These are phyloP conservation scores for Metellina segmentata DNA, from an alignment of 2,888 invertebrate species.

Conservation along the genomic window DNA sequence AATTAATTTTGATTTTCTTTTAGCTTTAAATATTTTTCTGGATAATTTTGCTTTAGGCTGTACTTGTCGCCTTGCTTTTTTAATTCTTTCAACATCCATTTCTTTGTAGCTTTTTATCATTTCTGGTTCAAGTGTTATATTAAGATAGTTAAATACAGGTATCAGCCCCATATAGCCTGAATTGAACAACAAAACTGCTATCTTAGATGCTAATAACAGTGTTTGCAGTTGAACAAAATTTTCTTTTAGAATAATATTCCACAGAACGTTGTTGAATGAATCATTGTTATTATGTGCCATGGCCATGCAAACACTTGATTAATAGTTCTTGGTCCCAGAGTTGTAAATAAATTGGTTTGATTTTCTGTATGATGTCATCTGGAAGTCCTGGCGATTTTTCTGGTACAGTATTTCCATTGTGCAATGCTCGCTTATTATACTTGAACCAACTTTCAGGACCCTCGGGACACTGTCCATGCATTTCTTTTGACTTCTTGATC, in stretches of 20 bases:
- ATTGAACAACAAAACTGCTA: neutral
- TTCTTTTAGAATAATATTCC: neutral
- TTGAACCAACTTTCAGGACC: neutral
- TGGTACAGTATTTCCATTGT: neutral
- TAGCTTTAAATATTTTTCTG: too few species aligned
- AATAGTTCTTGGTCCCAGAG: neutral
- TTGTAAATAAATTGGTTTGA: neutral
- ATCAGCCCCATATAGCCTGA: neutral
- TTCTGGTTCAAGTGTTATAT: too few species aligned
- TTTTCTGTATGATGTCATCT: neutral
- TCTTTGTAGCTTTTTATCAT: too few species aligned
- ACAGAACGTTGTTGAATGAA: too few species aligned
- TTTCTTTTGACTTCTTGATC: neutral
- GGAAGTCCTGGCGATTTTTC: neutral
- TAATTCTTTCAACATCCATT: too few species aligned
- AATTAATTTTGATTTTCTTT: too few species aligned
- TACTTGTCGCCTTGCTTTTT: too few species aligned
- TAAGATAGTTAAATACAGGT: neutral
- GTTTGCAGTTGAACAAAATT: too few species aligned
- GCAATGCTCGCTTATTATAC: neutral
- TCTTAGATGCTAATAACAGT: neutral
- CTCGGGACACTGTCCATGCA: slow-evolving; percentile 25
- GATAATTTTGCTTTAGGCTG: too few species aligned
- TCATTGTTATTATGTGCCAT: slow-evolving; percentile 5
- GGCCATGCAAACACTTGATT: slow-evolving; percentile 7